Conservation (phyloP, 2,888 invertebrate species). For the Latrodectus hesperus region DNA sequence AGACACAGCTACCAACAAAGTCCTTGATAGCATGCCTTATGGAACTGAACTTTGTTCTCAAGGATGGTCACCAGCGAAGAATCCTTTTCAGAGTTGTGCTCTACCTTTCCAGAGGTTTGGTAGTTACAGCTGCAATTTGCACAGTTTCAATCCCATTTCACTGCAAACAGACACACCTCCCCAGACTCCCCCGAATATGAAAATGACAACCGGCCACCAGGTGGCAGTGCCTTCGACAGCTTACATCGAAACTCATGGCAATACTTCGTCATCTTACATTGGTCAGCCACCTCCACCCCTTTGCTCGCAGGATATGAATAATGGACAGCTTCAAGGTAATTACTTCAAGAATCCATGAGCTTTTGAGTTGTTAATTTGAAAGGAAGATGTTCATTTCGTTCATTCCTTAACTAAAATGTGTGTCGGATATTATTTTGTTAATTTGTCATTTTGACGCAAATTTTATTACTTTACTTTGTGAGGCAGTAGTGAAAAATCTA, state of each 20-base stretch:
- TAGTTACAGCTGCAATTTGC: constrained; percentile 22
- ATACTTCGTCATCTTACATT: constrained; percentile 11
- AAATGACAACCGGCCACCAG: constrained; percentile 74
- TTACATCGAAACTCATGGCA: constrained; percentile 37
- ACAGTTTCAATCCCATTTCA: constrained; percentile 43
- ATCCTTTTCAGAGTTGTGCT: constrained; percentile 26
- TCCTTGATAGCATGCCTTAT: constrained; percentile 77
- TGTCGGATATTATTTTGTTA: not conserved
- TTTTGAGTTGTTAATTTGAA: not conserved
- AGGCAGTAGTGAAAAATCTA: too few species aligned
- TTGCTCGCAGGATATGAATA: constrained; percentile 32
- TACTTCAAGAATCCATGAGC: not conserved
- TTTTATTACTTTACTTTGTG: too few species aligned
- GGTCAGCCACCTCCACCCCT: constrained; percentile 24
- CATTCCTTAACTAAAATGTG: not conserved
- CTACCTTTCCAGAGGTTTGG: constrained; percentile 34
- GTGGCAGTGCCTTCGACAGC: constrained; percentile 45
- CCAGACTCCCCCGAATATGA: constrained; percentile 95
- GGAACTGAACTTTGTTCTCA: constrained; percentile 4
- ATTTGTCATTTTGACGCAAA: too few species aligned
- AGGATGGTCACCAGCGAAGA: constrained; percentile 5
- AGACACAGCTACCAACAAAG: constrained; percentile 94
- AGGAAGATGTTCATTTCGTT: too few species aligned
- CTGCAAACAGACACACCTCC: constrained; percentile 90
- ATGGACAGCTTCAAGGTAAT: constrained; percentile 50